Evolutionary conservation across 2,797 vertebrate species (phyloP), one percentile per base, ranked within the genome.

Genomic region (Gallinago stenura): DNA sequence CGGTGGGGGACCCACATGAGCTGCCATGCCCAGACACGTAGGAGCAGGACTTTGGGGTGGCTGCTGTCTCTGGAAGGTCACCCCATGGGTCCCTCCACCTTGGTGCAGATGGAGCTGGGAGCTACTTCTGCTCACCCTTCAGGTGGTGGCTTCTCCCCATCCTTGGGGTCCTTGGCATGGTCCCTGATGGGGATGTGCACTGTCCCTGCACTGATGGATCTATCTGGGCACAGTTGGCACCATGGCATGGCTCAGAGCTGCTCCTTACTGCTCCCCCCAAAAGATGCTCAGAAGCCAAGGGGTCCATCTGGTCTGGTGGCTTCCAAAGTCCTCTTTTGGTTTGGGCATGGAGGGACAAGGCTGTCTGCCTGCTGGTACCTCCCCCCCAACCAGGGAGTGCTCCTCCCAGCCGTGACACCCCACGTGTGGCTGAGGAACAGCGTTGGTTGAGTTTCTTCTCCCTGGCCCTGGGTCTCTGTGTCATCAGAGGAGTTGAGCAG

Each of bases 11-110:
- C 13, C 35, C 15, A 1, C 1, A 0, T 11, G 35, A 39, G 57
- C 30, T 11, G 5, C 43, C 0, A 0, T 45, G 35, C 19, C 24
- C 7, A 7, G 37, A 22, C 2, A 0, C 2, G 30, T 2, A 1
- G 60, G 64, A 77, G 39, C 33, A 25, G 56, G 39, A 37, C 13
- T 56, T 35, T 41, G 78, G 87, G 85, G 35, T 13, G 13, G 41
- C 15, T 35, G 28, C 28, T 39, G 41, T 65, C 62, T 39, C 46
- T 25, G 9, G 33, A 39, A 66, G 22, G 39, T 31, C 11, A 30
- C 26, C 13, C 9, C 1, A 0, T 58, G 21, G 21, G 24, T 70
- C 6, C 18, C 4, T 53, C 3, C 31, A 15, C 25, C 9, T 3
- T 28, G 37, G 25, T n/a, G n/a, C 20, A 28, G 48, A 3, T 62